These are phyloP conservation scores for Zaprionus nigranus DNA, from an alignment of 1,140 invertebrate genomes.

Conservation along the genomic window DNA sequence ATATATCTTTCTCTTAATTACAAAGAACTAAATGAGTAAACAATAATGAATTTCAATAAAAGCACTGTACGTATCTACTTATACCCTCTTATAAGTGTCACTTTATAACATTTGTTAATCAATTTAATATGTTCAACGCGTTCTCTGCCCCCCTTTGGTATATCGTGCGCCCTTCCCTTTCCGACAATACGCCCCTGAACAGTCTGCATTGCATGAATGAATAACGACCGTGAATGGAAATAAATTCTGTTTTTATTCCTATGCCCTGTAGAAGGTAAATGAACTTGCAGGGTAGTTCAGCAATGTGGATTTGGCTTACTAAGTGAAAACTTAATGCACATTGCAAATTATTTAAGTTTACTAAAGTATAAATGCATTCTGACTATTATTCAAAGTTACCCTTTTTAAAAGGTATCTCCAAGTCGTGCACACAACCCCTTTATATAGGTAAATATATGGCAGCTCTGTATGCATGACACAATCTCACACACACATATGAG, in stretches of 20 bases:
- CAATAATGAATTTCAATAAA: neutral
- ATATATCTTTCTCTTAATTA: neutral
- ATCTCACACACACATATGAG: neutral
- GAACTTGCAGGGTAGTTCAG: neutral
- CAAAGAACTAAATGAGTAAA: neutral
- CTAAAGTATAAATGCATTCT: neutral
- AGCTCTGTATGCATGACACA: neutral
- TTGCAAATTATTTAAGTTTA: neutral
- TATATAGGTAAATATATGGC: conserved; percentile 4
- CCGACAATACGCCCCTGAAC: neutral
- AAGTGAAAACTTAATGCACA: neutral
- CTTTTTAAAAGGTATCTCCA: neutral
- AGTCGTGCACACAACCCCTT: conserved; percentile 1
- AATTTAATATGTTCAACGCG: neutral
- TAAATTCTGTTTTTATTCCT: conserved; percentile 5
- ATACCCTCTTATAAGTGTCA: neutral
- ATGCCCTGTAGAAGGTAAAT: conserved; percentile 17
- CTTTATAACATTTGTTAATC: neutral
- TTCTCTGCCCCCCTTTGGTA: neutral
- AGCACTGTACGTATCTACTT: neutral
- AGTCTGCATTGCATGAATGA: conserved; percentile 27
- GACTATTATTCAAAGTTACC: neutral
- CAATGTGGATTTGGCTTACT: accelerated
- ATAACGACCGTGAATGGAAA: conserved; percentile 21
- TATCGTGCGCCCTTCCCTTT: neutral